These are phyloP conservation scores for Lomographa bimaculata DNA, from an alignment of 2,888 invertebrate genomes.

Conservation along the genomic window DNA sequence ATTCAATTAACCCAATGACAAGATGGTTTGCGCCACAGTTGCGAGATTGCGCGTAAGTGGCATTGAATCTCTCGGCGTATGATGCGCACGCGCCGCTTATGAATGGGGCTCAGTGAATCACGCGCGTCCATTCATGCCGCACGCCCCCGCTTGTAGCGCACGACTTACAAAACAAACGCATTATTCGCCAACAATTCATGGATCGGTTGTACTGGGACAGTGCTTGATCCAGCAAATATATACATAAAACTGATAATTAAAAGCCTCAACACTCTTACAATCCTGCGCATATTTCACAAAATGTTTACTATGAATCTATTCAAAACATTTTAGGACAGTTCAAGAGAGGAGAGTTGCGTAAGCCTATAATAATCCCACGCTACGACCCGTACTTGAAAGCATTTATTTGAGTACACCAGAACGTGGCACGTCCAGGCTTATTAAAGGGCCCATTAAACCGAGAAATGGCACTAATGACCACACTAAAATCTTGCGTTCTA, in stretches of 20 bases:
- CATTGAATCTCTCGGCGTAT: constrained; percentile 50
- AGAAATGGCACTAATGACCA: constrained; percentile 5
- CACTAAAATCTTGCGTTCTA: constrained; percentile 5
- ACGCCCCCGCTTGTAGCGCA: constrained; percentile 70
- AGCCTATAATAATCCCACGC: too few species aligned
- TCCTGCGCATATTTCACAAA: too few species aligned
- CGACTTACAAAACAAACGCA: constrained; percentile 59
- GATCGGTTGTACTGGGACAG: constrained; percentile 22
- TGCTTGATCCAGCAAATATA: constrained; percentile 12
- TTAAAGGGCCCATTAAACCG: constrained; percentile 7
- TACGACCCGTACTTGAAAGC: too few species aligned
- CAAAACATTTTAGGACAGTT: too few species aligned
- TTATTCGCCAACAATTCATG: constrained; percentile 51
- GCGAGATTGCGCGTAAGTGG: constrained; percentile 45
- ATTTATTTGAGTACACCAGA: too few species aligned
- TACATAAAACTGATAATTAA: too few species aligned
- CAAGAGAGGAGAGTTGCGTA: too few species aligned
- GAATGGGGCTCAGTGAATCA: constrained; percentile 77
- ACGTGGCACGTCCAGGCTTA: not conserved
- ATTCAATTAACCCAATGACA: constrained; percentile 33
- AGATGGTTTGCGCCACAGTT: constrained; percentile 32
- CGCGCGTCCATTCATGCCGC: constrained; percentile 67
- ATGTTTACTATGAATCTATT: too few species aligned
- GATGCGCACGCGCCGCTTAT: constrained; percentile 57
- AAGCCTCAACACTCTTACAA: too few species aligned